A percentile compares a stretch with the other conserved stretches of the same genome.
Evolutionary conservation across 1,140 invertebrate genomes (phyloP).

Genomic region (Drosophila takahashii): DNA sequence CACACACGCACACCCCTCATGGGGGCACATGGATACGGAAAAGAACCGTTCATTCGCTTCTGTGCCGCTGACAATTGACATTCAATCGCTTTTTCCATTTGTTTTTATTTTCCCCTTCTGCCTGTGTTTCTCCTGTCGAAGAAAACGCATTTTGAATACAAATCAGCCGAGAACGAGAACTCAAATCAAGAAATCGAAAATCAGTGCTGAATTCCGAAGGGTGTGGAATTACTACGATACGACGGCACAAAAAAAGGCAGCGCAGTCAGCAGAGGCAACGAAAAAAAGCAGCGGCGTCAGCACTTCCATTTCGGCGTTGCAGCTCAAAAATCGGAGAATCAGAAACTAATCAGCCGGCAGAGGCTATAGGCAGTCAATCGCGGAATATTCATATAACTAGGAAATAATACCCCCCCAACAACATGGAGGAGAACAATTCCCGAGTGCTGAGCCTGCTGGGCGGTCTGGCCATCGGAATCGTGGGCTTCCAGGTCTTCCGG

Average conservation of each 20-base stretch:
- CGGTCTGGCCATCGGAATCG: constrained; percentile 67
- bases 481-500: constrained; percentile 70
- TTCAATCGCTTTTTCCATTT: constrained; percentile 39
- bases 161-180: constrained; percentile 22
- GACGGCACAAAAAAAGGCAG: constrained; percentile 3
- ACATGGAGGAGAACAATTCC: constrained; percentile 52
- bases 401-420: neutral
- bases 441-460: constrained; percentile 54
- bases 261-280: constrained; percentile 18
- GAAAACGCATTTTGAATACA: constrained; percentile 58
- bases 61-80: constrained; percentile 44
- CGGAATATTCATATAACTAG: neutral
- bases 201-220: constrained; percentile 22
- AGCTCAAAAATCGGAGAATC: constrained; percentile 28
- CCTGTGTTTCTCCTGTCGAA: constrained; percentile 36
- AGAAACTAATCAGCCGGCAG: constrained; percentile 46
- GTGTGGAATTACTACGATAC: constrained; percentile 17
- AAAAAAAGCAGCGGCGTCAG: constrained; percentile 17
- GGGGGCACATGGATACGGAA: constrained; percentile 25
- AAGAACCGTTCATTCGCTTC: constrained; percentile 66
- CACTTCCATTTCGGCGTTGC: constrained; percentile 21
- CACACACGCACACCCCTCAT: constrained; percentile 11
- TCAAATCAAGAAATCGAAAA: constrained; percentile 32
- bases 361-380: constrained; percentile 6
- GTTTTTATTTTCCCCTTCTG: constrained; percentile 34